These are phyloP conservation scores for Rhynchopsitta pachyrhyncha DNA, from an alignment of 2,113 vertebrate genomes.

Conservation along the genomic window DNA sequence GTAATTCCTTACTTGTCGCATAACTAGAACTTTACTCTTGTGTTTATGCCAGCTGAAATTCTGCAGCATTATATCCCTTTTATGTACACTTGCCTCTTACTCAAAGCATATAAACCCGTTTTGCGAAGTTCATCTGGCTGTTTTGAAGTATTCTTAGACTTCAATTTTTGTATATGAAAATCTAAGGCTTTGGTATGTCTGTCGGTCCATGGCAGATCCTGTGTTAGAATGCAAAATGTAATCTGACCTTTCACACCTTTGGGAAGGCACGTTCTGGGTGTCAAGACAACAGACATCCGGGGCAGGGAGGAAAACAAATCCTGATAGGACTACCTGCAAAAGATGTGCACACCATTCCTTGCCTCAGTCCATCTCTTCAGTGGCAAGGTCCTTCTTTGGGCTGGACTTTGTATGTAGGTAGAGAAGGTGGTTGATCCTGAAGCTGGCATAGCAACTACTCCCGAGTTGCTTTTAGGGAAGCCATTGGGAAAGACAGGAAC, in stretches of 20 bases:
- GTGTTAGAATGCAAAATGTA: not conserved
- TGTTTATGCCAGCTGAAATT: not conserved
- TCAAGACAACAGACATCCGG: not conserved
- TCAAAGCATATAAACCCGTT: not conserved
- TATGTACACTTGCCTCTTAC: not conserved
- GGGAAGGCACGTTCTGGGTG: not conserved
- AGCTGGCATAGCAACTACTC: not conserved
- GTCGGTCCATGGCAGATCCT: not conserved
- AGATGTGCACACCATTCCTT: fast-evolving
- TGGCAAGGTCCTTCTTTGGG: fast-evolving
- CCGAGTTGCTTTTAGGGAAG: not conserved
- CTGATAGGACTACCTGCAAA: not conserved
- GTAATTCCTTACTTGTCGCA: not conserved
- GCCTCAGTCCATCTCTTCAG: fast-evolving
- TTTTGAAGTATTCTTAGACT: not conserved
- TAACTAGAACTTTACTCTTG: not conserved
- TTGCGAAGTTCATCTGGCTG: not conserved
- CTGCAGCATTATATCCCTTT: not conserved
- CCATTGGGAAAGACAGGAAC: not conserved
- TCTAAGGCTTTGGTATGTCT: not conserved
- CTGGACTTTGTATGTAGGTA: not conserved
- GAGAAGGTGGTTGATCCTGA: not conserved
- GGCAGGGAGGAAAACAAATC: not conserved
- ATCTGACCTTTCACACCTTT: not conserved
- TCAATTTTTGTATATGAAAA: not conserved